Conservation (phyloP, 2,113 vertebrate species). For the Phocoena sinus region DNA sequence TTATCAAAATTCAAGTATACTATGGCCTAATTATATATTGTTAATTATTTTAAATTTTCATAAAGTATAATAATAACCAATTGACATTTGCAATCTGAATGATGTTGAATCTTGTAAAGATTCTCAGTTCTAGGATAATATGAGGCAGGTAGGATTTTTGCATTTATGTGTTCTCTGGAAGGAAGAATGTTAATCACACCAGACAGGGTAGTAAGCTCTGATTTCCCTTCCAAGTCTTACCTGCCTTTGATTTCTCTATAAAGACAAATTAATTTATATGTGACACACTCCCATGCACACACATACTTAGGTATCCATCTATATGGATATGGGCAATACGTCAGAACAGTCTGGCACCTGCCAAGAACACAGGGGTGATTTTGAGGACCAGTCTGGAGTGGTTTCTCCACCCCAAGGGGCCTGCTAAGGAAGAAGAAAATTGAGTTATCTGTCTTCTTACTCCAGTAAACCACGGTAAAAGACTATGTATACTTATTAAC, state of each 20-base stretch:
- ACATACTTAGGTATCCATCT: not conserved
- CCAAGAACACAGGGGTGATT: not conserved
- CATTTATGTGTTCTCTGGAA: not conserved
- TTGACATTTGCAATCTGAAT: not conserved
- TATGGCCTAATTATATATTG: not conserved
- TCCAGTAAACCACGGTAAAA: not conserved
- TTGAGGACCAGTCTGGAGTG: not conserved
- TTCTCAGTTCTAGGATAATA: not conserved
- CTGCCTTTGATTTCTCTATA: not conserved
- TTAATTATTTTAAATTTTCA: constrained; percentile 6
- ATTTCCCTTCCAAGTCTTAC: not conserved
- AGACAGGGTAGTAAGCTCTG: not conserved
- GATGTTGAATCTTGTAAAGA: not conserved
- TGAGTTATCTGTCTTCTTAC: not conserved
- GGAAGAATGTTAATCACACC: not conserved
- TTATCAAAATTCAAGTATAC: not conserved
- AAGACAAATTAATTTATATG: not conserved
- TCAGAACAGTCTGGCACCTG: not conserved
- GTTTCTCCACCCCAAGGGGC: not conserved
- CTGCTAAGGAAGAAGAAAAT: not conserved
- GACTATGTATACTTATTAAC: not conserved
- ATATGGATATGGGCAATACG: not conserved
- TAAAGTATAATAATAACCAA: not conserved
- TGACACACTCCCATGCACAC: not conserved
- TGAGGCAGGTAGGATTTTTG: not conserved